Conservation (phyloP, 2,797 vertebrate genomes). For the Poliocrania exsul region DNA sequence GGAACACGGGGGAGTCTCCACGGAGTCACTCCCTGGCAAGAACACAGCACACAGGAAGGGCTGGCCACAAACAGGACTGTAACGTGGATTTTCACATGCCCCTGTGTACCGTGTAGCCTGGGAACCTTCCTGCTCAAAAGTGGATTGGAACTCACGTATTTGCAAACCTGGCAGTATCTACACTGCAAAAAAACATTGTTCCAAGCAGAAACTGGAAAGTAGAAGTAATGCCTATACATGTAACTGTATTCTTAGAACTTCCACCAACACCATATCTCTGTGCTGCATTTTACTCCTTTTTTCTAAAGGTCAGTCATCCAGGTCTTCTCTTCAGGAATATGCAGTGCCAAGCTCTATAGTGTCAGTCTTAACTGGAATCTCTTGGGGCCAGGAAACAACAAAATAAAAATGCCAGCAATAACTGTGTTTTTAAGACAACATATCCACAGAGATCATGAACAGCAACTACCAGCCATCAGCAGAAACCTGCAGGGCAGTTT, state of each 20-base stretch:
- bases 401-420: not conserved
- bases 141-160: not conserved
- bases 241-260: not conserved
- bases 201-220: not conserved
- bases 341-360: not conserved
- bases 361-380: not conserved
- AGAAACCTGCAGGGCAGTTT: not conserved
- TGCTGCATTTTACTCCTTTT: not conserved
- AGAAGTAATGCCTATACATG: not conserved
- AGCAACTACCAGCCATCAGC: not conserved
- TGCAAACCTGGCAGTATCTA: not conserved
- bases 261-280: not conserved
- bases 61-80: not conserved
- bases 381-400: not conserved
- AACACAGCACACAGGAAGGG: fast-evolving
- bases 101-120: not conserved
- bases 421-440: not conserved
- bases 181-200: not conserved
- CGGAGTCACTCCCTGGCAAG: not conserved
- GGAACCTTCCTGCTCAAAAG: not conserved
- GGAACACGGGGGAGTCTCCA: not conserved
- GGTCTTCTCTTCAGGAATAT: not conserved
- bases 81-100: not conserved
- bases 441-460: not conserved
- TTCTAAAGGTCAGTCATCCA: not conserved